Conservation (phyloP, 2,888 invertebrate genomes). For the Brenthis daphne region DNA sequence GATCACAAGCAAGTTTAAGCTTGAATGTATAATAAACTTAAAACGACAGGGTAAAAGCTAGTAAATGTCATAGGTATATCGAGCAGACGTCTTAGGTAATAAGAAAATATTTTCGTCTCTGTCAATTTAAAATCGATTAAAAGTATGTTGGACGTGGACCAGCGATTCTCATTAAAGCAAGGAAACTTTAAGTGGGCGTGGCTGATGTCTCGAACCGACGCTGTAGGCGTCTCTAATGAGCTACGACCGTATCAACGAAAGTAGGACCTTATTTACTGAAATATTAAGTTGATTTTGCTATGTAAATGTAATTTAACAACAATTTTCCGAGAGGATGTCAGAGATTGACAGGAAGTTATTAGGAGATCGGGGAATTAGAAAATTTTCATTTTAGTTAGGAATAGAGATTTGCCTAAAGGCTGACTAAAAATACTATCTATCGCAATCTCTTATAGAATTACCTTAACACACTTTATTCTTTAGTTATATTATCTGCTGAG, state of each 20-base stretch:
- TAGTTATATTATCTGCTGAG: too few species aligned
- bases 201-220: constrained; percentile 50
- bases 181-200: constrained; percentile 53
- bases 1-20: not conserved
- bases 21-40: not conserved
- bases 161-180: constrained; percentile 53
- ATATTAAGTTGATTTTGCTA: constrained; percentile 41
- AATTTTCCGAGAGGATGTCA: constrained; percentile 45
- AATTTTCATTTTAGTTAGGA: constrained; percentile 38
- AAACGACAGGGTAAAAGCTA: not conserved
- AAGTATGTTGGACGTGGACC: constrained; percentile 45
- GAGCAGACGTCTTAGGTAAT: constrained; percentile 7
- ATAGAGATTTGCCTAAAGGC: constrained; percentile 10
- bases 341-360: constrained; percentile 49
- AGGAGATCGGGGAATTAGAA: constrained; percentile 41
- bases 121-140: constrained; percentile 43
- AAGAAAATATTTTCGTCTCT: constrained; percentile 22
- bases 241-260: constrained; percentile 45
- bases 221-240: constrained; percentile 60
- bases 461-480: too few species aligned
- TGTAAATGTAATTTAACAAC: constrained; percentile 34
- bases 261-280: constrained; percentile 51
- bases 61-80: not conserved
- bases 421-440: not conserved
- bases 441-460: too few species aligned